Percentiles rank a stretch among this genome's conserved stretches.
These are phyloP conservation scores for Odocoileus hemionus DNA, from an alignment of 2,113 vertebrate genomes.

Conservation along the genomic window DNA sequence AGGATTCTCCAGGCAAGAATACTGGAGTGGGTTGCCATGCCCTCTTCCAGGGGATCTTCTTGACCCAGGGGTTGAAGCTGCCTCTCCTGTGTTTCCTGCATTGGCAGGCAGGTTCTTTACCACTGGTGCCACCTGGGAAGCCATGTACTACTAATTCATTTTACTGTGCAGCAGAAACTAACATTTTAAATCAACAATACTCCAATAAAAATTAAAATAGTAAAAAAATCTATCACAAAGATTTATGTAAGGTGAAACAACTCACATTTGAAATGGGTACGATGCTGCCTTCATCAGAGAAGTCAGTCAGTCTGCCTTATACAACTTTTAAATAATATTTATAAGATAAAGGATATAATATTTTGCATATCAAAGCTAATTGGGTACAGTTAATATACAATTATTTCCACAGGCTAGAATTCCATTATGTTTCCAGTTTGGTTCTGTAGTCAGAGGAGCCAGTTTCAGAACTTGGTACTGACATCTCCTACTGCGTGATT, in stretches of 20 bases:
- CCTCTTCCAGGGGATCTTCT: not conserved
- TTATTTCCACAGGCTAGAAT: not conserved
- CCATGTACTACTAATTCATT: not conserved
- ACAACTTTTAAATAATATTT: constrained; percentile 4
- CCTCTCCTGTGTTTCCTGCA: not conserved
- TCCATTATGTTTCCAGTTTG: not conserved
- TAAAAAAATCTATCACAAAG: not conserved
- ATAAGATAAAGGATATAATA: not conserved
- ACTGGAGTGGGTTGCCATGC: not conserved
- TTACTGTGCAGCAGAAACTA: not conserved
- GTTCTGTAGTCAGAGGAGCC: not conserved
- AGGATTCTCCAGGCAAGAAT: not conserved
- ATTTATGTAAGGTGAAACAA: not conserved
- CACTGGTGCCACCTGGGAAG: not conserved
- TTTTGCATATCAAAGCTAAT: not conserved
- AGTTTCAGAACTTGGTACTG: not conserved
- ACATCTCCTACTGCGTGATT: not conserved
- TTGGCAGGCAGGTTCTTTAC: not conserved
- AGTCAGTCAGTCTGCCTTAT: not conserved
- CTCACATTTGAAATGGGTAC: not conserved
- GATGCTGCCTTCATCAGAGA: not conserved
- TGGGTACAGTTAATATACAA: not conserved
- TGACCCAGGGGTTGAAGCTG: not conserved
- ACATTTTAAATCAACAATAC: not conserved
- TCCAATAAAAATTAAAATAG: not conserved